These are phyloP conservation scores for Eristalis arbustorum DNA, from an alignment of 2,888 invertebrate genomes.

Conservation along the genomic window DNA sequence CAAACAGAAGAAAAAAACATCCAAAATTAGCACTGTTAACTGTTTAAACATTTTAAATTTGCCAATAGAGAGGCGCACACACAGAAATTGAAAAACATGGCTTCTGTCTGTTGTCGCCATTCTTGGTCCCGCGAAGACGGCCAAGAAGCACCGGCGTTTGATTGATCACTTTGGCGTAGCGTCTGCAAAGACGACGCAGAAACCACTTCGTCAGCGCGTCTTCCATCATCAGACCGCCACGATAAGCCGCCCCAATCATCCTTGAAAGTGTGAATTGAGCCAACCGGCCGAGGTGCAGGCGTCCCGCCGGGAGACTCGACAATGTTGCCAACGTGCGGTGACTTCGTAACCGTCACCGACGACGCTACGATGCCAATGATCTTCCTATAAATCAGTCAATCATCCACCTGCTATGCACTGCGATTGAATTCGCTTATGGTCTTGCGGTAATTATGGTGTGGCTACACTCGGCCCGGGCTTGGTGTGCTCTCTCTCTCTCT, in stretches of 20 bases:
- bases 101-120: conserved; percentile 56
- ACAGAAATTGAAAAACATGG: background rate
- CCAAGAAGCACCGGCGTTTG: conserved; percentile 40
- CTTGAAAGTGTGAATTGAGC: conserved; percentile 71
- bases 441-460: conserved; percentile 40
- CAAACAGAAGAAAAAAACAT: conserved; percentile 3
- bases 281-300: background rate
- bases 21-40: conserved; percentile 48
- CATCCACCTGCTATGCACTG: conserved; percentile 33
- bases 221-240: conserved; percentile 3
- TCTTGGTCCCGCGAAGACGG: conserved; percentile 1
- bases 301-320: conserved; percentile 12
- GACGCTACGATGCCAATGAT: conserved; percentile 61
- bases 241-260: conserved; percentile 70
- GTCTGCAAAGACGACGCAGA: background rate
- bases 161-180: conserved; percentile 46
- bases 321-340: conserved; percentile 22
- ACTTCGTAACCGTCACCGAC: background rate
- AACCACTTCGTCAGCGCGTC: background rate
- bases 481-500: background rate
- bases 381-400: conserved; percentile 70
- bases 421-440: conserved; percentile 63
- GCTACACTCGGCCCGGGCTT: conserved; percentile 15
- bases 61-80: conserved; percentile 15
- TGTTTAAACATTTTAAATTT: conserved; percentile 23